Evolutionary conservation across 1,140 invertebrate species (phyloP), one percentile per base, ranked within the genome.

Genomic region (Pseudomyrmex dendroicus): DNA sequence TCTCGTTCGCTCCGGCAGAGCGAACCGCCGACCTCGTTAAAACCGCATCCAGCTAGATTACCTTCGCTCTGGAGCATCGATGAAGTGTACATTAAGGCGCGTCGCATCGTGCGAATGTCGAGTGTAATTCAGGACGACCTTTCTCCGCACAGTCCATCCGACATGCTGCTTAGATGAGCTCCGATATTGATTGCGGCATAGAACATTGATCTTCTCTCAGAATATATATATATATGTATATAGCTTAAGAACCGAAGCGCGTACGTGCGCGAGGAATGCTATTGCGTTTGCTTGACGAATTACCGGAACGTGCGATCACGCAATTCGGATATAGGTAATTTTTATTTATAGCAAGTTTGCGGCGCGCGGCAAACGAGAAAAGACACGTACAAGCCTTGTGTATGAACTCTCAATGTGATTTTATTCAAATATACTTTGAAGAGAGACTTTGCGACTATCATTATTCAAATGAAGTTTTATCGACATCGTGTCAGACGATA

Each of bases 81-180:
- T 73, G 59, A 85, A 77, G 66, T 54, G 54, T 67, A 50, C 85
- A 85, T 86, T 86, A 83, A 76, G 77, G 72, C 57, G 59, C 50
- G n/a, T 46, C 48, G 9, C 22, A 12, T 64, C 59, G 63, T 61
- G 52, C 74, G 70, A 64, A 50, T 84, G 48, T 56, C n/a, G 35
- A 61, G 67, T 67, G 35, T 22, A 62, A 54, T 62, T n/a, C 20
- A 50, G 50, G 22, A 64, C 57, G 57, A 83, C 48, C 72, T 76
- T 84, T 84, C 35, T 9, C 50, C 46, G 57, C 44, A 35, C 35
- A 61, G 56, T 25, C 62, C 25, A 22, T n/a, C 17, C 9, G 35
- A 46, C 61, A 56, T n/a, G 35, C 35, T 66, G 13, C 35, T 77
- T 66, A 66, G 25, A 76, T 54, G 61, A 66, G 2, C 63, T 77